A percentile compares a stretch with the other conserved stretches of the same genome.
Conservation (phyloP, 92 coral and sea anemone species). For the Epizoanthus ramosus region DNA sequence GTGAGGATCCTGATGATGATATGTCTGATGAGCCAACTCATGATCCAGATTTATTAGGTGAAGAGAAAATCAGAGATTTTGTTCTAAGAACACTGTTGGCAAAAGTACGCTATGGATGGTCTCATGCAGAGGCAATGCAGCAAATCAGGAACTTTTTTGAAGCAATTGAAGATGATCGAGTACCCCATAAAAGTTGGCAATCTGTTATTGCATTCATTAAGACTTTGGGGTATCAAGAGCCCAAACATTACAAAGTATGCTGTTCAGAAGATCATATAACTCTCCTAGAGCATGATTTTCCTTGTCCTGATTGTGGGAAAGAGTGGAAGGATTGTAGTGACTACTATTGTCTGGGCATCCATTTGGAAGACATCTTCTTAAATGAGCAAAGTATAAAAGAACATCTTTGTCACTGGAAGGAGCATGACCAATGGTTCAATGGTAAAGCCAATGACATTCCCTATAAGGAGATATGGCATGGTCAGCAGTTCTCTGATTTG, state of each 20-base stretch:
- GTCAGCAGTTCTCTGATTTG: conserved; percentile 57
- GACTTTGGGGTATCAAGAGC: conserved; percentile 58
- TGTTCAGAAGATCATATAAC: conserved; percentile 62
- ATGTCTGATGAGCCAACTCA: conserved; percentile 24
- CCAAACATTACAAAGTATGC: conserved; percentile 61
- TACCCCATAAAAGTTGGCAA: conserved; percentile 62
- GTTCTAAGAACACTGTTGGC: conserved; percentile 57
- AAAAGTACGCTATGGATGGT: conserved; percentile 66
- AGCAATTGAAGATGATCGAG: conserved; percentile 46
- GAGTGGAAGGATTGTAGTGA: conserved; percentile 49
- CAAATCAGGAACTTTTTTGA: conserved; percentile 63
- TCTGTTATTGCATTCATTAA: conserved; percentile 55
- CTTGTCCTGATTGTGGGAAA: conserved; percentile 64
- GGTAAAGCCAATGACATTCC: conserved; percentile 5
- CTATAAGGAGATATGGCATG: conserved; percentile 68
- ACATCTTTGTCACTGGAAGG: conserved; percentile 69
- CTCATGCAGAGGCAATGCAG: conserved; percentile 58
- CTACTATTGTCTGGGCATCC: conserved; percentile 66
- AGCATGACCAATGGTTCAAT: conserved; percentile 55
- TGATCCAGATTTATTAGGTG: background rate
- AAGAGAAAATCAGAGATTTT: conserved; percentile 33
- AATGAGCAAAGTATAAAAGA: conserved; percentile 26
- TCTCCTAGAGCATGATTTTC: conserved; percentile 36
- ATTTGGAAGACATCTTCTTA: conserved; percentile 56
- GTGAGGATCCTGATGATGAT: conserved; percentile 23